Evolutionary conservation across 2,888 invertebrate species (phyloP).

Genomic region (Smittia aterrima): DNA sequence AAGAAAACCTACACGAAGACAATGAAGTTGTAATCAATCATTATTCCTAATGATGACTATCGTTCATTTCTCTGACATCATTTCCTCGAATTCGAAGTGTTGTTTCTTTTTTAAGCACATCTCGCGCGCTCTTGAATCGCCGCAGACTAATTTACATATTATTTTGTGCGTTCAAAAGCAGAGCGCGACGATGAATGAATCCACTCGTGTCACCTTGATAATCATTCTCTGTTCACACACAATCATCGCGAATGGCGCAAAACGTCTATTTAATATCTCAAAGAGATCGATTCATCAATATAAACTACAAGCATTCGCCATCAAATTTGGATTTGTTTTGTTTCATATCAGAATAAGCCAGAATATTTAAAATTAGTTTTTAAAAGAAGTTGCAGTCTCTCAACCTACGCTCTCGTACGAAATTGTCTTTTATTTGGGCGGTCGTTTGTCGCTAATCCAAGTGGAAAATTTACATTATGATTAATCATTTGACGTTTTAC

Average conservation of each 20-base stretch:
- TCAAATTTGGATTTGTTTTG: not conserved
- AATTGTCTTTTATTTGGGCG: not conserved
- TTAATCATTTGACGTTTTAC: conserved; percentile 45
- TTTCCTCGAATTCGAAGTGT: not conserved
- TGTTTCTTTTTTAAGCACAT: not conserved
- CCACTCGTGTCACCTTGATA: conserved; percentile 17
- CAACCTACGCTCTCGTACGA: not conserved
- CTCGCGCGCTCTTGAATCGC: not conserved
- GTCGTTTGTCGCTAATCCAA: not conserved
- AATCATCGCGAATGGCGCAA: not conserved
- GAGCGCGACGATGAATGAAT: conserved; percentile 4
- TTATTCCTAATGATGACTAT: not conserved
- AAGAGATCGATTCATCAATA: conserved; percentile 5
- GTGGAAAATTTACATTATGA: conserved; percentile 19
- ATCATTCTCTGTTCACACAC: not conserved
- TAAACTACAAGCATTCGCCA: not conserved
- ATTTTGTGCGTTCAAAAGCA: conserved; percentile 31
- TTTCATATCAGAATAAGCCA: not conserved
- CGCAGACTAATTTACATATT: conserved; percentile 13
- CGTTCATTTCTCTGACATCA: conserved; percentile 1
- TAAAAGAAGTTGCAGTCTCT: not conserved
- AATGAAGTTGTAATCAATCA: not conserved
- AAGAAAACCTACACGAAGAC: not conserved
- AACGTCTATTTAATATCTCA: not conserved
- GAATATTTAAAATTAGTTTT: not conserved